Base-by-base conservation (phyloP, 2,888 invertebrate species). In the Bugulina stolonifera region DNA sequence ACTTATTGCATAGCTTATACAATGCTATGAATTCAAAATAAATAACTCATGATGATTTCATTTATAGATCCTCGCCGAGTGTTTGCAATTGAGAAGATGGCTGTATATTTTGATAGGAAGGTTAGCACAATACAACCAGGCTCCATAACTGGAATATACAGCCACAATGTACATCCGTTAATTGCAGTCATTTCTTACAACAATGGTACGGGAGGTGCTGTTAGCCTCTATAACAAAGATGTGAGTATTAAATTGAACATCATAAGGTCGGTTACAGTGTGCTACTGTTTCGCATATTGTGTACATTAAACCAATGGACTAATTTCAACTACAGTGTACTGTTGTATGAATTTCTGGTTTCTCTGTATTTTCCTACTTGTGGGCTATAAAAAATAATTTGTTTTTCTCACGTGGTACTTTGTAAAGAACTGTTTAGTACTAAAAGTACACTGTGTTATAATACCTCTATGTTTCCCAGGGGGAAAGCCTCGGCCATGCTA, bases 181-280 rank as follows among this genome's bases (percentile, higher is more conserved):
- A 86, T 96, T 70, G 94, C 94, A 27, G 89, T 94, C 2, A 92
- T 93, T 5, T 90, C 93, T 1, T 93, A 90, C 82, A 92, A 91
- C 77, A 93, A 93, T 83, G 92, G 93, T 76, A 91, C 90, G 79
- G 94, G 94, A 34, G 94, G 94, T 75, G 90, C 91, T 76, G 91
- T 94, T 1, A 91, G 90, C 54, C 89, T 96, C 77, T 94, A 92
- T 81, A 90, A 93, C 80, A 94, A 94, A 85, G 88, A 90, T 84
- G 93, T 92, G 86, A 86, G 88, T 69, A 27, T 14, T 3, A n/a
- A 43, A 10, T 43, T 43, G n/a, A n/a, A n/a, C n/a, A n/a, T n/a
- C n/a, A n/a, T n/a, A 10, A 43, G 43, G 18, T 18, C 43, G 43
- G 18, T 18, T 43, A 43, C 18, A 43, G 43, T 10, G 43, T 43